Evolutionary conservation across 2,888 invertebrate species (phyloP), one percentile per base, ranked within the genome.

Genomic region (Clusia tigrina): DNA sequence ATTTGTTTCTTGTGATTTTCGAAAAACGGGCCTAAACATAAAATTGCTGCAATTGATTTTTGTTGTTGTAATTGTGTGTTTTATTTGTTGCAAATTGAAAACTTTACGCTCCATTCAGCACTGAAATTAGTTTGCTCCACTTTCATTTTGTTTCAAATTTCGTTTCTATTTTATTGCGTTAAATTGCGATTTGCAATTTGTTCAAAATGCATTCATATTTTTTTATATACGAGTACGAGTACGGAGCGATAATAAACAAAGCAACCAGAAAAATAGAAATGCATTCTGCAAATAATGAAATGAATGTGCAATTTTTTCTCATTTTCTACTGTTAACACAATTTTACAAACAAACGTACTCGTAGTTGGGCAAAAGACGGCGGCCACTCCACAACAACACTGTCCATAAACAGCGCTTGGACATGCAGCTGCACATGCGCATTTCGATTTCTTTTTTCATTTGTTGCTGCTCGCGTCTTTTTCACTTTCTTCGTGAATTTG

Each of bases 101-200:
- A 74, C 74, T 76, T 74, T 68, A 76, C 74, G 74, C 74, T 76
- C 74, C 76, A 75, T 76, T 75, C 77, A 77, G 70, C 75, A 67
- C 68, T 74, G 64, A 76, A 75, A 77, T 75, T 76, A 69, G 70
- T 75, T 77, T 75, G 74, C 74, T 71, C 77, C 69, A 77, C 76
- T 77, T 74, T 74, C 68, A 67, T 72, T 68, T 67, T 17, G n/a
- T 42, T 42, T 42, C n/a, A 17, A 32, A 6, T 6, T 42, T 42
- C 42, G 42, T 32, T 32, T 32, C 32, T 5, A 9, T 5, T 32
- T 5, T 32, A 12, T 9, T 32, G 5, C 12, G 32, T 32, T 5
- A 12, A 32, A 32, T 32, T 32, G 32, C 32, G 32, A 32, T 9
- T 32, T 32, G 5, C 5, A 32, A 12, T 32, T 32, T 32, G 12